phyloP scores from a whole-genome alignment of 2,888 invertebrate genomes.

The Campoplex capitator region DNA sequence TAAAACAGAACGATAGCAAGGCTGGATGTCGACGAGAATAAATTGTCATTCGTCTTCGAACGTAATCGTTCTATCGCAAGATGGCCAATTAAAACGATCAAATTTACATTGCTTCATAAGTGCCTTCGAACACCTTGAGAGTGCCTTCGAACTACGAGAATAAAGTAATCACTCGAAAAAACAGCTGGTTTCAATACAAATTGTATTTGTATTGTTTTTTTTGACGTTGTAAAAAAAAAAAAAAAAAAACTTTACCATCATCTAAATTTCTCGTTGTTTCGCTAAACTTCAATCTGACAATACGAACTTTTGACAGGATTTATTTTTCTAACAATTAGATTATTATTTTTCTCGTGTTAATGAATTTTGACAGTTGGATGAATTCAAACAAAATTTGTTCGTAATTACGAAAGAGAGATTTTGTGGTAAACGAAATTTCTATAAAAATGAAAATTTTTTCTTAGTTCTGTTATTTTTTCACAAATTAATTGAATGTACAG shows the following conservation, averaged over 20 bases:
- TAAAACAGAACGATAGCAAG: not conserved
- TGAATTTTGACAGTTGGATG: too few relatives aligned
- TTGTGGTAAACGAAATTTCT: too few relatives aligned
- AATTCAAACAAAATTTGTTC: not conserved
- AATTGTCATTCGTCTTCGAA: conserved; percentile 21
- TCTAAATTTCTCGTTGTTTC: not conserved
- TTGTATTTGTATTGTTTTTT: too few relatives aligned
- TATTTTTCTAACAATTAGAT: not conserved
- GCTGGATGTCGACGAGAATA: conserved; percentile 31
- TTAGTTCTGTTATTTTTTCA: too few relatives aligned
- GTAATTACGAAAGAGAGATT: too few relatives aligned
- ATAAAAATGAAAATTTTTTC: too few relatives aligned
- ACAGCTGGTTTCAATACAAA: conserved; percentile 6
- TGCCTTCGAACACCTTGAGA: not conserved
- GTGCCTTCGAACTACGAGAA: not conserved
- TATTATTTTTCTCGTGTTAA: too few relatives aligned
- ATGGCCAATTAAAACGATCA: conserved; percentile 7
- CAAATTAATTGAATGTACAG: not conserved
- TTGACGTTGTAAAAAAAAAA: not conserved
- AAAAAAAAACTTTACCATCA: not conserved
- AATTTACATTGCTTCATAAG: conserved; percentile 20
- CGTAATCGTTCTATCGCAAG: not conserved
- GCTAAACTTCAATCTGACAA: not conserved
- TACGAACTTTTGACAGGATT: not conserved
- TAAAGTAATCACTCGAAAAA: not conserved